These are phyloP conservation scores for Pluvianellus socialis DNA, from an alignment of 2,113 vertebrate genomes.

Conservation along the genomic window DNA sequence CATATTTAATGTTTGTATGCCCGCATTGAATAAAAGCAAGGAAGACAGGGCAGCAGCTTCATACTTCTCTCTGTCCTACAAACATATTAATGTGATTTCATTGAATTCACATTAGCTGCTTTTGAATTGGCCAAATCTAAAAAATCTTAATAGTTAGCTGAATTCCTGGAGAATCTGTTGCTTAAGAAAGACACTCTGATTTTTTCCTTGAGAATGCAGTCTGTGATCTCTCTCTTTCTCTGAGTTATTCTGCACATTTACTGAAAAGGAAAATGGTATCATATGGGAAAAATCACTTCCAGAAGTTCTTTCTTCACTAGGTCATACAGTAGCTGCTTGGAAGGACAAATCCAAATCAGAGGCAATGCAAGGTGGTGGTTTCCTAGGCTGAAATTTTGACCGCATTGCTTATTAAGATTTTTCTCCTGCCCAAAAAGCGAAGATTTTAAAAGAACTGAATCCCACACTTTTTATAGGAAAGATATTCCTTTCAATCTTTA, in stretches of 20 bases:
- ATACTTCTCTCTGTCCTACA: neutral
- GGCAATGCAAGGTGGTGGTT: conserved; percentile 52
- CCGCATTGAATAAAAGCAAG: neutral
- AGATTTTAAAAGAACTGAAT: neutral
- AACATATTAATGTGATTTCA: neutral
- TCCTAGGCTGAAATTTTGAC: conserved; percentile 1
- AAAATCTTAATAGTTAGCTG: neutral
- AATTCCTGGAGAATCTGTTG: neutral
- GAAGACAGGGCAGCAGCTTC: neutral
- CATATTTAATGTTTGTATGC: neutral
- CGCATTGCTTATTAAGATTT: neutral
- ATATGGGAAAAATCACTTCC: conserved; percentile 74
- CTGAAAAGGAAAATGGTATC: conserved; percentile 45
- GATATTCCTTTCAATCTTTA: neutral
- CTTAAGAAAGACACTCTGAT: neutral
- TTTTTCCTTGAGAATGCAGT: neutral
- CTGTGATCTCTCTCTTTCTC: neutral
- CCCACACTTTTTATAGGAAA: neutral
- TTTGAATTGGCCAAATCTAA: neutral
- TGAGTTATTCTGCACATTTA: conserved; percentile 70
- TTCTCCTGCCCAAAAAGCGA: neutral
- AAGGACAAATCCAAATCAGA: conserved; percentile 11
- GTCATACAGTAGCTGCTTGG: conserved; percentile 25
- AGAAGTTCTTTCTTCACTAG: conserved; percentile 59
- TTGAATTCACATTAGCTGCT: neutral